These are phyloP conservation scores for Tipula unca DNA, from an alignment of 2,888 invertebrate species.

Conservation along the genomic window DNA sequence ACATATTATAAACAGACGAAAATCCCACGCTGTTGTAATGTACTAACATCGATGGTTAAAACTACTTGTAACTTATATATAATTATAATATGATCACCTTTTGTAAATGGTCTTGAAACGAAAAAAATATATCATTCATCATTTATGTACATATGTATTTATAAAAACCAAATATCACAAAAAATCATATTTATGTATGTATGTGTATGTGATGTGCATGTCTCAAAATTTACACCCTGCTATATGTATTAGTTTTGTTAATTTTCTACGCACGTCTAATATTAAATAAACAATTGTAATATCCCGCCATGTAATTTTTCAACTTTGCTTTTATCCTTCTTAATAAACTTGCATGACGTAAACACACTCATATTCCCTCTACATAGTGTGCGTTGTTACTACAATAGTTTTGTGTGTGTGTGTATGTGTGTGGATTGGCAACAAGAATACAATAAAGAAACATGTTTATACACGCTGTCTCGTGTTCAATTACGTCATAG, in stretches of 20 bases:
- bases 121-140: background rate
- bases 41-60: background rate
- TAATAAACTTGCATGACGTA: background rate
- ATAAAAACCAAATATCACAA: background rate
- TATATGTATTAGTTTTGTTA: background rate
- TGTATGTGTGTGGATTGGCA: background rate
- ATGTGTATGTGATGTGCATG: no score
- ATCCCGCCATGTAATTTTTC: background rate
- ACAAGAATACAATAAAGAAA: background rate
- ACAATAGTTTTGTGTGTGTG: background rate
- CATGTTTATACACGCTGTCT: background rate
- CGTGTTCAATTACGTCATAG: background rate
- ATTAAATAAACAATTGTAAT: background rate
- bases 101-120: background rate
- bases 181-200: background rate
- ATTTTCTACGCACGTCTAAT: background rate
- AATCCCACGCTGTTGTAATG: background rate
- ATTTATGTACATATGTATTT: background rate
- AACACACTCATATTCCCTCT: background rate
- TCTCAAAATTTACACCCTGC: background rate
- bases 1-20: background rate
- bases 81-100: conserved; percentile 3
- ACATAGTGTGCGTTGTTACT: background rate
- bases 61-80: background rate
- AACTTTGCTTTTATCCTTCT: background rate